Percentiles rank a stretch among this genome's conserved stretches.
phyloP scores from a whole-genome alignment of 1,140 invertebrate genomes.

The Bombus consobrinus region DNA sequence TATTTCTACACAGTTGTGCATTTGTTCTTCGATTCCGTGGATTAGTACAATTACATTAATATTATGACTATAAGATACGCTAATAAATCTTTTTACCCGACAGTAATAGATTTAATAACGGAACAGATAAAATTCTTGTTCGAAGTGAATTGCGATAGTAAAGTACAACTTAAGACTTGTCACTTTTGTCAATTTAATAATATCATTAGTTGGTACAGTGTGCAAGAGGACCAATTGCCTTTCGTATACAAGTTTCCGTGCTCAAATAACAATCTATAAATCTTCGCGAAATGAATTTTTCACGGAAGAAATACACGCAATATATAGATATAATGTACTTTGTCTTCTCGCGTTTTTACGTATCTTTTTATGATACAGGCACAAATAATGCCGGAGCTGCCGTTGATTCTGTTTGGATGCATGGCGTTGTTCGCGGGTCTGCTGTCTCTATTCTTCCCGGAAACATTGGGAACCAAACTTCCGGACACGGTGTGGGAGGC shows the following conservation, averaged over 20 bases:
- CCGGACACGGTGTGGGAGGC: constrained; percentile 89
- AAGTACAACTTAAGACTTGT: background rate
- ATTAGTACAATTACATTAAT: background rate
- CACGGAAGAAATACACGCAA: background rate
- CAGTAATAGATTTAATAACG: background rate
- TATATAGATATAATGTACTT: background rate
- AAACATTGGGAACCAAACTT: constrained; percentile 86
- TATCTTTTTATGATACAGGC: constrained; percentile 73
- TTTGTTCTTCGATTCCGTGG: too few species aligned
- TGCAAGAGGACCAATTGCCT: background rate
- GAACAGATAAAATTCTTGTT: background rate
- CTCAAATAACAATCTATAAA: background rate
- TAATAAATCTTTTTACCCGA: background rate
- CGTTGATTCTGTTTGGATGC: constrained; percentile 87
- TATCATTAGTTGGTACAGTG: too few species aligned
- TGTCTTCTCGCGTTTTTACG: background rate
- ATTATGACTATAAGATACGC: background rate
- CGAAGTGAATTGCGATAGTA: too few species aligned
- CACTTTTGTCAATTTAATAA: too few species aligned
- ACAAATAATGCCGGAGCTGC: constrained; percentile 83
- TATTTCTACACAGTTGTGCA: too few species aligned
- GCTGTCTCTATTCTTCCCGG: constrained; percentile 86
- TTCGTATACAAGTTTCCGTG: background rate
- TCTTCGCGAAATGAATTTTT: background rate
- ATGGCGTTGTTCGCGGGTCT: constrained; percentile 86